phyloP scores from a whole-genome alignment of 2,113 vertebrate genomes.

The Mormoops blainvillei region DNA sequence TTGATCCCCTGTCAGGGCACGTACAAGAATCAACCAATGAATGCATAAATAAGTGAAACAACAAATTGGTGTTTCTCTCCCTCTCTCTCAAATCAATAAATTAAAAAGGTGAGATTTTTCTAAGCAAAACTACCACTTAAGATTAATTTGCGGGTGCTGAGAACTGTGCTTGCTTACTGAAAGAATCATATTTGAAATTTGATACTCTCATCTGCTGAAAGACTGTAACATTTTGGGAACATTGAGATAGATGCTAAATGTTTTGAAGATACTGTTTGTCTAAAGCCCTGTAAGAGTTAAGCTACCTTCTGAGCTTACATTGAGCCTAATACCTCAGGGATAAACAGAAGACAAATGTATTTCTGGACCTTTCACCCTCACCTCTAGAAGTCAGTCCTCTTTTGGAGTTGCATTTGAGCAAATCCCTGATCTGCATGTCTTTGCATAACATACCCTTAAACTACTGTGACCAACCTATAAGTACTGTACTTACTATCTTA shows the following conservation, averaged over 20 bases:
- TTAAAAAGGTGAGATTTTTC: not conserved
- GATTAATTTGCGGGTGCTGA: slow-evolving; percentile 5
- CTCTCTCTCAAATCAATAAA: no score
- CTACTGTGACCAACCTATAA: not conserved
- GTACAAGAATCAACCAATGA: no score
- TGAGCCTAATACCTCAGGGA: not conserved
- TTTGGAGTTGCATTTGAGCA: not conserved
- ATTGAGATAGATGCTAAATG: not conserved
- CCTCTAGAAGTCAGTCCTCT: not conserved
- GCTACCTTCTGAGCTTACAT: not conserved
- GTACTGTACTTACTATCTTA: not conserved
- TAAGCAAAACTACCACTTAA: not conserved
- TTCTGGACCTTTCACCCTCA: not conserved
- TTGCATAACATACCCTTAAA: not conserved
- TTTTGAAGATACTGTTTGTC: slow-evolving; percentile 12
- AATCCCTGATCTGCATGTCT: not conserved
- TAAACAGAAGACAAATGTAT: slow-evolving; percentile 15
- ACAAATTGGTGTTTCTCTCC: no score
- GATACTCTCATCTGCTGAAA: not conserved
- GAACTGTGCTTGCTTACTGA: slow-evolving; percentile 1
- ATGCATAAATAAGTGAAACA: no score
- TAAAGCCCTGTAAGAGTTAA: not conserved
- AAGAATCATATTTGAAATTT: slow-evolving; percentile 17
- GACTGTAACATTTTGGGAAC: not conserved
- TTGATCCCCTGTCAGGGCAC: no score